A percentile compares a stretch with the other conserved stretches of the same genome.
Evolutionary conservation across 2,888 invertebrate species (phyloP).

Genomic region (Rhaphigaster nebulosa): DNA sequence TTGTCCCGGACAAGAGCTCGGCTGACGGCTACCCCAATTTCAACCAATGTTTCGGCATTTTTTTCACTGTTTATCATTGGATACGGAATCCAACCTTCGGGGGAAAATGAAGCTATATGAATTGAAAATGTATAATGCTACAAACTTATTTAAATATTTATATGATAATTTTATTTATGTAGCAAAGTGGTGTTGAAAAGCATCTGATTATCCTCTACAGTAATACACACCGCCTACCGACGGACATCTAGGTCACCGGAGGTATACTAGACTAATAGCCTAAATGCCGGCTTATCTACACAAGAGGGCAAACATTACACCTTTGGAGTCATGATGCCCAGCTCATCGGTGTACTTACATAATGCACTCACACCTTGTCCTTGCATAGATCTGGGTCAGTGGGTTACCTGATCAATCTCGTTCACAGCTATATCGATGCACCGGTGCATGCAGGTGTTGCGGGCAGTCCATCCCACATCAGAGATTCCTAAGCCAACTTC

Average conservation of each 20-base stretch:
- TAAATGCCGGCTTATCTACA: not conserved
- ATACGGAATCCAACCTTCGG: no score
- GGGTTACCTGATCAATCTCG: conserved; percentile 21
- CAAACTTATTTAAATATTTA: no score
- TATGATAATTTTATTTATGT: no score
- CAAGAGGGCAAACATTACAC: conserved; percentile 26
- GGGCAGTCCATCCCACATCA: not conserved
- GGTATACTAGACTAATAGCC: conserved; percentile 26
- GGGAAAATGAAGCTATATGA: no score
- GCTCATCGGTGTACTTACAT: conserved; percentile 19
- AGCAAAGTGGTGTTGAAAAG: not conserved
- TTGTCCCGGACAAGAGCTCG: no score
- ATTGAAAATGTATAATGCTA: no score
- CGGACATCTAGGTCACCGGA: conserved; percentile 4
- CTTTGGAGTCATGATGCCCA: not conserved
- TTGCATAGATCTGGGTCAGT: not conserved
- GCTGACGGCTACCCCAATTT: no score
- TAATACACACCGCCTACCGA: not conserved
- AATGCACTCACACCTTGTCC: conserved; percentile 34
- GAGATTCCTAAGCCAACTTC: not conserved
- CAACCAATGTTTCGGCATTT: no score
- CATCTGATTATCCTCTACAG: not conserved
- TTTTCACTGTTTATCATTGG: no score
- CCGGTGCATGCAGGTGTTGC: not conserved
- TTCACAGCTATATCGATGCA: not conserved